phyloP scores from a whole-genome alignment of 2,113 vertebrate genomes.

The Myotis yumanensis region DNA sequence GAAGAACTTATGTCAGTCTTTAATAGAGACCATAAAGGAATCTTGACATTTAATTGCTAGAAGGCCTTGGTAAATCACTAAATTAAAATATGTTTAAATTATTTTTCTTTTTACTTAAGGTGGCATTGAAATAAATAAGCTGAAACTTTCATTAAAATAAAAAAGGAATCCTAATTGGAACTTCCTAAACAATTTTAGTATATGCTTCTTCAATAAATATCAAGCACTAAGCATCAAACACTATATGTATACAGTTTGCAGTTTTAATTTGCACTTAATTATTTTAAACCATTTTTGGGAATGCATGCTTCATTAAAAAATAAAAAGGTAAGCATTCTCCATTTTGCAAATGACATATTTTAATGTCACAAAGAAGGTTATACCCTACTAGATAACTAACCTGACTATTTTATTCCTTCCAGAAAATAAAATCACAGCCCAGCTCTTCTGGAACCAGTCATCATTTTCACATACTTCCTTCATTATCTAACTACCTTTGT shows the following conservation, averaged over 20 bases:
- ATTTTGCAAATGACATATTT: slow-evolving; percentile 47
- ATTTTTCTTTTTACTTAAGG: slow-evolving; percentile 52
- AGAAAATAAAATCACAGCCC: slow-evolving; percentile 44
- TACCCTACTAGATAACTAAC: neutral
- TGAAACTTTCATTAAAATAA: neutral
- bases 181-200: slow-evolving; percentile 26
- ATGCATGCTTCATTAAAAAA: slow-evolving; percentile 36
- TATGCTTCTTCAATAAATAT: slow-evolving; percentile 32
- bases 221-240: slow-evolving; percentile 24
- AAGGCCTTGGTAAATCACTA: slow-evolving; percentile 48
- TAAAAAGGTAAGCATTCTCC: slow-evolving; percentile 23
- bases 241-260: neutral
- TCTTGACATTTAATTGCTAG: slow-evolving; percentile 49
- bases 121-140: slow-evolving; percentile 41
- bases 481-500: slow-evolving; percentile 26
- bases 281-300: slow-evolving; percentile 38
- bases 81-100: slow-evolving; percentile 53
- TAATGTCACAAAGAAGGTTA: slow-evolving; percentile 30
- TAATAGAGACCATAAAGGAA: slow-evolving; percentile 44
- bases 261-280: slow-evolving; percentile 40
- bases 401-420: slow-evolving; percentile 6
- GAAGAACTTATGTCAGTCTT: slow-evolving; percentile 57
- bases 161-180: neutral
- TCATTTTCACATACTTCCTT: slow-evolving; percentile 44
- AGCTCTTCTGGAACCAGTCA: neutral